Evolutionary conservation across 2,888 invertebrate genomes (phyloP).

Genomic region (Cancer borealis): DNA sequence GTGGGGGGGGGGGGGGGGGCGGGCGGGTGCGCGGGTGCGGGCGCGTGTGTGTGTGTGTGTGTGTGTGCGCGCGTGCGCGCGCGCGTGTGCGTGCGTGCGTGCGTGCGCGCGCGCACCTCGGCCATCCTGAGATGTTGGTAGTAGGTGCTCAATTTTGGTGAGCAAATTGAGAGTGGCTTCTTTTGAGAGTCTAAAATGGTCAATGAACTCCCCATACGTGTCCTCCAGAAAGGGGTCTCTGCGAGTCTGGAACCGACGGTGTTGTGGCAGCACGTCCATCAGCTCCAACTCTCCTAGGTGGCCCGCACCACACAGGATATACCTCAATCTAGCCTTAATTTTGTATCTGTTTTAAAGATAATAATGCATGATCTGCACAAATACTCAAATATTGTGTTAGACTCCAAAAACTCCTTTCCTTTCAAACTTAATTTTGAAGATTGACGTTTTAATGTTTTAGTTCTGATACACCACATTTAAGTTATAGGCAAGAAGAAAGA

Average conservation of each 20-base stretch:
- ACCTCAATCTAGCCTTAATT: not conserved
- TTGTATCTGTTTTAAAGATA: not conserved
- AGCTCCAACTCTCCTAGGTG: not conserved
- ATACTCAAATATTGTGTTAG: too few relatives aligned
- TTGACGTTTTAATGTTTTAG: too few relatives aligned
- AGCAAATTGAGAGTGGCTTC: not conserved
- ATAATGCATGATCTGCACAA: too few relatives aligned
- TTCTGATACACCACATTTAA: too few relatives aligned
- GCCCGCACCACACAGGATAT: not conserved
- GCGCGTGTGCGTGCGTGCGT: too few relatives aligned
- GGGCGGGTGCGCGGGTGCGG: too few relatives aligned
- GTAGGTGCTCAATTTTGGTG: not conserved
- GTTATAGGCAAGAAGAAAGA: too few relatives aligned
- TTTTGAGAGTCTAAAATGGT: not conserved
- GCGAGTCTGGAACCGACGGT: not conserved
- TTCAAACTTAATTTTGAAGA: too few relatives aligned
- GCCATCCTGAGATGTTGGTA: not conserved
- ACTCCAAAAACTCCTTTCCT: too few relatives aligned
- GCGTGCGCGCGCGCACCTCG: not conserved
- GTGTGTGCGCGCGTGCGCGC: too few relatives aligned
- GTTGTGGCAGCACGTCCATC: not conserved
- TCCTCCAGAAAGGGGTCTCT: not conserved
- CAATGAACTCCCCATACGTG: not conserved
- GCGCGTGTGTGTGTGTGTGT: too few relatives aligned
- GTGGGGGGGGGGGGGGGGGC: too few relatives aligned